A percentile compares a stretch with the other conserved stretches of the same genome.
These are phyloP conservation scores for Sesamia nonagrioides DNA, from an alignment of 1,140 invertebrate genomes.

Conservation along the genomic window DNA sequence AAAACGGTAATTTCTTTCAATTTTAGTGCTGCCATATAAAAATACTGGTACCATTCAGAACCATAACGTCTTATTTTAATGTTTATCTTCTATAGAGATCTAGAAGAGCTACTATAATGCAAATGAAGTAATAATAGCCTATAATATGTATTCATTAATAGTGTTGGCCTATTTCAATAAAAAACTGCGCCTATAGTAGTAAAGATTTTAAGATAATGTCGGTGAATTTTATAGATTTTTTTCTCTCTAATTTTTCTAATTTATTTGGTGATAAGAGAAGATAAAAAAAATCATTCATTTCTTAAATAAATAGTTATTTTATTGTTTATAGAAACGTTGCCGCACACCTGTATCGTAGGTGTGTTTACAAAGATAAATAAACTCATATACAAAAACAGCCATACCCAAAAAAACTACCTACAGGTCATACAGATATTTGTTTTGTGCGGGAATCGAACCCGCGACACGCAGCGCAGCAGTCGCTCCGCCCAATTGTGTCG, in stretches of 20 bases:
- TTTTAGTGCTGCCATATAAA: slow-evolving; percentile 40
- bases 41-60: slow-evolving; percentile 37
- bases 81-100: slow-evolving; percentile 42
- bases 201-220: slow-evolving; percentile 44
- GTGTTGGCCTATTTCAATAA: slow-evolving; percentile 34
- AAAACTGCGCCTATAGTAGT: background rate
- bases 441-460: no score
- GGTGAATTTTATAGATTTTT: background rate
- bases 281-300: no score
- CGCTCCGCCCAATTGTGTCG: no score
- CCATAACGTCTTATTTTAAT: slow-evolving; percentile 47
- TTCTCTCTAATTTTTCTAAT: background rate
- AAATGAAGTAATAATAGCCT: slow-evolving; percentile 32
- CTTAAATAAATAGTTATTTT: no score
- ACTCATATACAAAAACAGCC: no score
- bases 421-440: no score
- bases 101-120: background rate
- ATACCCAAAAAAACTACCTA: no score
- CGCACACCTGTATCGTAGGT: no score
- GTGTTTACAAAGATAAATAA: no score
- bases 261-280: no score
- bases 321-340: no score
- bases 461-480: no score
- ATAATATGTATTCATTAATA: slow-evolving; percentile 31
- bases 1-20: background rate